Conservation (phyloP, 2,888 invertebrate genomes). For the Hyposoter didymator region DNA sequence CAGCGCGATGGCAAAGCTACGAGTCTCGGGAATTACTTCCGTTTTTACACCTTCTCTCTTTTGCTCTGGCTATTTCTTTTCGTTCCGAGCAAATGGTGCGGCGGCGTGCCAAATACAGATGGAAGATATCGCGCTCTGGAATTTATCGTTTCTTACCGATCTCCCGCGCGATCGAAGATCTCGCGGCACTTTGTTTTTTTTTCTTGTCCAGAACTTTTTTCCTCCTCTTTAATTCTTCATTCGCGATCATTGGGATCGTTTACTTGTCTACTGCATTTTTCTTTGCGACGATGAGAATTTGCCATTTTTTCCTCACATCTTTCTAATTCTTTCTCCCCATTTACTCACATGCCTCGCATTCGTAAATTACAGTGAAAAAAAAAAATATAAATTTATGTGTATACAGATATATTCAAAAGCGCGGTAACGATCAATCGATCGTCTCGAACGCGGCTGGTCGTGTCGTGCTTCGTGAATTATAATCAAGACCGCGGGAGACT, state of each 20-base stretch:
- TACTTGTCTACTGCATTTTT: conserved; percentile 24
- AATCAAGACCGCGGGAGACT: conserved; percentile 39
- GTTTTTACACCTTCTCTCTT: conserved; percentile 56
- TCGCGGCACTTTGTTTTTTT: conserved; percentile 52
- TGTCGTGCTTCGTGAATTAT: conserved; percentile 37
- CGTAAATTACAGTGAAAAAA: conserved; percentile 7
- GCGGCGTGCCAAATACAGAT: conserved; percentile 65
- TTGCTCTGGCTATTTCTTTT: not conserved
- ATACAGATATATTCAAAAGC: conserved; percentile 35
- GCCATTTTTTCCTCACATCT: not conserved
- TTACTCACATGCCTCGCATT: conserved; percentile 7
- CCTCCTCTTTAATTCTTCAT: conserved; percentile 46
- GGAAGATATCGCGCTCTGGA: conserved; percentile 64
- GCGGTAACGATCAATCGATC: conserved; percentile 53
- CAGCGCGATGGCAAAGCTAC: conserved; percentile 16
- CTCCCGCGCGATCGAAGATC: conserved; percentile 46
- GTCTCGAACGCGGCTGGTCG: conserved; percentile 24
- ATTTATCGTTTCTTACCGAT: conserved; percentile 63
- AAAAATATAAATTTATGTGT: not conserved
- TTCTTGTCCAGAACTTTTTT: not conserved
- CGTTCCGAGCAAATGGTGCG: conserved; percentile 10
- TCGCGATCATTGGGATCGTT: conserved; percentile 41
- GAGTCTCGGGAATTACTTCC: conserved; percentile 63
- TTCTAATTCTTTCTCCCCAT: not conserved
- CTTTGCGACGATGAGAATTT: conserved; percentile 15